These are phyloP conservation scores for Eugnorisma glareosa DNA, from an alignment of 2,888 invertebrate genomes.

Conservation along the genomic window DNA sequence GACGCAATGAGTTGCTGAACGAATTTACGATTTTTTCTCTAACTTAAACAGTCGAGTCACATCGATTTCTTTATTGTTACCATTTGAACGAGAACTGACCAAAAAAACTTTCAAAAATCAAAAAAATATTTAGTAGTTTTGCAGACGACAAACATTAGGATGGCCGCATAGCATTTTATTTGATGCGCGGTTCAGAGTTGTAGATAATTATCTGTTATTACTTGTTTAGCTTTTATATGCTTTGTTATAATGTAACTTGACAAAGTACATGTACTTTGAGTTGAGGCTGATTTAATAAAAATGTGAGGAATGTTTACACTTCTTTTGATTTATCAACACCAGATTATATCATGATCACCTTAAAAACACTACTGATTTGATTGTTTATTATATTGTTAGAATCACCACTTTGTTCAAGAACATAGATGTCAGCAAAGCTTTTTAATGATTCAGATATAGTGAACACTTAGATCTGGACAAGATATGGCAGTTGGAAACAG, in stretches of 20 bases:
- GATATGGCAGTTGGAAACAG: neutral
- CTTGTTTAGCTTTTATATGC: constrained; percentile 82
- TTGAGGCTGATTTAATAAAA: constrained; percentile 89
- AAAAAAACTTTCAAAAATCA: constrained; percentile 29
- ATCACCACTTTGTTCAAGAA: neutral
- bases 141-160: constrained; percentile 53
- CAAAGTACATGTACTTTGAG: constrained; percentile 79
- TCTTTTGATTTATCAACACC: constrained; percentile 47
- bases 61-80: constrained; percentile 61
- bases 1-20: constrained; percentile 42
- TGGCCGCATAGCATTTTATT: constrained; percentile 66
- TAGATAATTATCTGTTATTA: constrained; percentile 85
- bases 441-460: neutral
- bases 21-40: constrained; percentile 53
- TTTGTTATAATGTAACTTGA: constrained; percentile 80
- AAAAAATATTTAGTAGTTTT: constrained; percentile 39
- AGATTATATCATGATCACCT: neutral
- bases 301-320: constrained; percentile 77
- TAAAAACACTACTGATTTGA: neutral
- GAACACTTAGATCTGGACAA: neutral
- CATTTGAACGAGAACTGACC: constrained; percentile 49
- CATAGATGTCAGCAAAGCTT: neutral
- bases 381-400: neutral
- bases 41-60: constrained; percentile 58
- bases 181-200: constrained; percentile 72